Base-by-base conservation (phyloP, 2,888 invertebrate species). In the Latrodectus elegans region DNA sequence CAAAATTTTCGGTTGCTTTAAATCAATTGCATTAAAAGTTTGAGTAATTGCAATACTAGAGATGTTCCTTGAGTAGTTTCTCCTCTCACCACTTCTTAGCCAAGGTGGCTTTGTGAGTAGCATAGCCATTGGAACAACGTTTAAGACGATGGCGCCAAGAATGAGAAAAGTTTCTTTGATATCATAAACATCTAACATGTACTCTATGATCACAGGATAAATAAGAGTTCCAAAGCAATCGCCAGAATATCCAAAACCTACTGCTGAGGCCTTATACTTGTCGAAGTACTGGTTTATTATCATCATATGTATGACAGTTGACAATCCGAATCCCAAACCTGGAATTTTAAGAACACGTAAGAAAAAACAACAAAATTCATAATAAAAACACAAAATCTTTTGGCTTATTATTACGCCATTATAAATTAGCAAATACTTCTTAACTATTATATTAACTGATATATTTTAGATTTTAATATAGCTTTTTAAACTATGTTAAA, bases 221-320 rank as follows among this genome's bases (percentile, higher is more conserved):
- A 75, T 71, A 49, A 90, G 89, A 3, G 89, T 67, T 17, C 90
- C 90, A n/a, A 90, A 76, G 1, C 89, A 89, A 38, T 89, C 89
- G 22, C 90, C 90, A 4, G 90, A 83, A 17, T 80, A 89, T 1
- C 83, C 82, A 0, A 90, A 67, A 9, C 90, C 90, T 14, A 87
- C 72, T 9, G 90, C 90, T 9, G 88, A 77, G 22, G 88, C 89
- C 52, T 77, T 81, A 67, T 87, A 89, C 60, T 88, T 88, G n/a
- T 84, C 83, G 49, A 90, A 90, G 80, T 90, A 90, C 60, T 90
- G 89, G 65, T 84, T 88, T n/a, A 90, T 80, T 14, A 83, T 85
- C 53, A 86, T 83, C 65, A 89, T 85, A 12, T 82, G 89, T 8
- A 89, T 85, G 51, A 89, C 67, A 11, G 77, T 78, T 3, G 78